phyloP scores from a whole-genome alignment of 2,888 invertebrate genomes.

The Hartigia nigra region DNA sequence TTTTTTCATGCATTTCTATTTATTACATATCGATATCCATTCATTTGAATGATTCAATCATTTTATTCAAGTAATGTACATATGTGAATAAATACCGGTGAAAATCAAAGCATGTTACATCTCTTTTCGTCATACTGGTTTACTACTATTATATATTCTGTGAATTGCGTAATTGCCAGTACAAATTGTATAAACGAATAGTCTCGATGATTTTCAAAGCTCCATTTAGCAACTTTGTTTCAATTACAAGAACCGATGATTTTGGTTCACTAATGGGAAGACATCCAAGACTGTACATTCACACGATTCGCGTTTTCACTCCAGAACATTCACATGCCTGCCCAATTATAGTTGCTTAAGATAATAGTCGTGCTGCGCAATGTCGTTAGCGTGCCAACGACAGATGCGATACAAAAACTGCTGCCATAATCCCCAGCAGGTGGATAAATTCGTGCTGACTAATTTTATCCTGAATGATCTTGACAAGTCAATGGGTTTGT shows the following conservation, averaged over 20 bases:
- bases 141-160: background rate
- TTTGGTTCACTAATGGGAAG: background rate
- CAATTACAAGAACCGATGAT: background rate
- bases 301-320: background rate
- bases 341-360: background rate
- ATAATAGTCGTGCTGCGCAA: background rate
- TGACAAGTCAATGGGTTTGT: background rate
- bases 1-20: too few species aligned
- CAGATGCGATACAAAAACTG: conserved; percentile 18
- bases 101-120: background rate
- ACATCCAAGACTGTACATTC: background rate
- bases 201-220: background rate
- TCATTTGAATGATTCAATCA: too few species aligned
- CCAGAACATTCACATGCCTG: background rate
- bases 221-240: background rate
- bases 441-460: conserved; percentile 25
- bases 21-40: too few species aligned
- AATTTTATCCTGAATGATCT: background rate
- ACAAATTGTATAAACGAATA: background rate
- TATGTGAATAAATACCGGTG: too few species aligned
- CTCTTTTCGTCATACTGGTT: background rate
- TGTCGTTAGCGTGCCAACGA: conserved; percentile 25
- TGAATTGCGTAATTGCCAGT: background rate
- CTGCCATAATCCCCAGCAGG: conserved; percentile 18
- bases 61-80: too few species aligned